A percentile compares a stretch with the other conserved stretches of the same genome.
phyloP scores from a whole-genome alignment of 92 coral and sea anemone genomes.

The Phenganax marumi region DNA sequence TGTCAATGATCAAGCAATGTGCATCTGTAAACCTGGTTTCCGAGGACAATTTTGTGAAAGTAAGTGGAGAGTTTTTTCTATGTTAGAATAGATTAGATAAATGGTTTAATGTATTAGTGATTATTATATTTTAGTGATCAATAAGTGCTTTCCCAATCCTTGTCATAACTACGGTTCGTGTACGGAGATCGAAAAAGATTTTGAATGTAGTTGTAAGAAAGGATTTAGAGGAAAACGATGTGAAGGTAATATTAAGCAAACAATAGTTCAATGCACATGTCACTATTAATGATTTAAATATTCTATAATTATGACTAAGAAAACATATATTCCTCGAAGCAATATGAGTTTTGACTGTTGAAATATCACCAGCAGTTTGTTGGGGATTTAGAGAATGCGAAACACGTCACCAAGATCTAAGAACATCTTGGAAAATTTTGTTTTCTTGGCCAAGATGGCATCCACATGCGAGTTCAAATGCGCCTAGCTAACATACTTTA shows the following conservation, averaged over 20 bases:
- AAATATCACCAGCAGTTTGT: too few relatives aligned
- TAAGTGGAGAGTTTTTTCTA: not conserved
- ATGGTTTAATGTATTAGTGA: not conserved
- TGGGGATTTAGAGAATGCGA: too few relatives aligned
- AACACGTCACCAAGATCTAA: too few relatives aligned
- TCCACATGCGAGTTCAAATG: too few relatives aligned
- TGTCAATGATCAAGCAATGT: constrained; percentile 71
- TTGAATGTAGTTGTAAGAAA: constrained; percentile 83
- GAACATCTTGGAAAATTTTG: too few relatives aligned
- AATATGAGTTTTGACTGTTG: too few relatives aligned
- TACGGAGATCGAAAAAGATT: constrained; percentile 77
- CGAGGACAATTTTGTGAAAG: constrained; percentile 84
- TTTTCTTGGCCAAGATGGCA: too few relatives aligned
- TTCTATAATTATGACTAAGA: too few relatives aligned
- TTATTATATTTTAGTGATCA: constrained; percentile 59
- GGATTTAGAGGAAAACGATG: constrained; percentile 84
- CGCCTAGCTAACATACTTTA: too few relatives aligned
- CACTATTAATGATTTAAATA: too few relatives aligned
- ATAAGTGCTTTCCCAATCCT: constrained; percentile 79
- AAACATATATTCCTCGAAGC: too few relatives aligned
- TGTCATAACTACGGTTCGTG: constrained; percentile 83
- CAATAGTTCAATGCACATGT: too few relatives aligned
- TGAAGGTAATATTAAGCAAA: constrained; percentile 58
- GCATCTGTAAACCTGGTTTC: constrained; percentile 78
- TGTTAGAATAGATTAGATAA: not conserved